phyloP scores from a whole-genome alignment of 2,113 vertebrate species.

The Zosterops lateralis region DNA sequence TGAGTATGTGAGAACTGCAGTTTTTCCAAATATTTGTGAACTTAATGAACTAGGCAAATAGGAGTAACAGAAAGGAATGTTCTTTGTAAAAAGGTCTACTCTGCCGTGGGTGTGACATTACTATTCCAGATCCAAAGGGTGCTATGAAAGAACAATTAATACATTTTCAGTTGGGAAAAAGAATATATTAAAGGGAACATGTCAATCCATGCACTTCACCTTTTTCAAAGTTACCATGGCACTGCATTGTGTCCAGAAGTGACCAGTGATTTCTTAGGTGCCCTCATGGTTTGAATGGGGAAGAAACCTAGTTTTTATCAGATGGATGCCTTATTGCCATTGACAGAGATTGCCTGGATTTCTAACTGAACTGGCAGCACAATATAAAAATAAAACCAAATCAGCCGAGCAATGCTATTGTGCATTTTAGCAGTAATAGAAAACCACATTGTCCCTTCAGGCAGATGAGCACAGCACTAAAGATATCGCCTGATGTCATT shows the following conservation, averaged over 20 bases:
- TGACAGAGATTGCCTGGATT: neutral
- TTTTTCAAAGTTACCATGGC: neutral
- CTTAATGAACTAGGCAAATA: neutral
- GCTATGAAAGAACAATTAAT: neutral
- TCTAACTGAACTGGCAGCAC: neutral
- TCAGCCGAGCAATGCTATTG: neutral
- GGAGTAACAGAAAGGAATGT: neutral
- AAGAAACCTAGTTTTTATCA: neutral
- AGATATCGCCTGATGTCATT: neutral
- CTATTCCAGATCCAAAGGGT: neutral
- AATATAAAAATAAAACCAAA: conserved; percentile 18
- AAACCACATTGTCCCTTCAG: conserved; percentile 3
- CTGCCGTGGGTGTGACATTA: neutral
- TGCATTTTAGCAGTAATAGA: conserved; percentile 1
- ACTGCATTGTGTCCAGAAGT: neutral
- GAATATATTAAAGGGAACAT: neutral
- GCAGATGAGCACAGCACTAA: neutral
- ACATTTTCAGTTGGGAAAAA: neutral
- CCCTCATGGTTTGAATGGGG: neutral
- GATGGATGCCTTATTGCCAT: neutral
- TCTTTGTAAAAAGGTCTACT: neutral
- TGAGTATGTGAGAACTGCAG: neutral
- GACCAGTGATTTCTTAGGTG: neutral
- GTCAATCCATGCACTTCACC: neutral
- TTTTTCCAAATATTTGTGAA: neutral